A percentile compares a stretch with the other conserved stretches of the same genome.
phyloP scores from a whole-genome alignment of 2,888 invertebrate genomes.

The Ophion ventricosus region DNA sequence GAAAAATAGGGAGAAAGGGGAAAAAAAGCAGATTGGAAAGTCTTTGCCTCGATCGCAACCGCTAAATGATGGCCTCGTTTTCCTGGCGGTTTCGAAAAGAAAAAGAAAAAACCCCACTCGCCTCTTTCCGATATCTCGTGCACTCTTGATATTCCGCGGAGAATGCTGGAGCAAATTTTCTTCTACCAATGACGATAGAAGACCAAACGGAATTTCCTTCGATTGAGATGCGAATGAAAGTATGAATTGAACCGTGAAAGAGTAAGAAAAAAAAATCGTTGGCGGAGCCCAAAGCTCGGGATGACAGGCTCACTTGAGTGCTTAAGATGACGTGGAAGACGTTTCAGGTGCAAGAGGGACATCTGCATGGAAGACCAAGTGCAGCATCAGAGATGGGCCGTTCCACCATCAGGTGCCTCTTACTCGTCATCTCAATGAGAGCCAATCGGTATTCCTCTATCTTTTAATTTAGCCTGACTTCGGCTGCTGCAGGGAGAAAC shows the following conservation, averaged over 20 bases:
- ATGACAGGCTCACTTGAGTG: neutral
- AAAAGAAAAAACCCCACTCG: neutral
- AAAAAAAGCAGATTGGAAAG: slow-evolving; percentile 18
- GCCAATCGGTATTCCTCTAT: neutral
- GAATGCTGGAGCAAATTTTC: neutral
- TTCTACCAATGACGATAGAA: neutral
- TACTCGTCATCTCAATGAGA: no score
- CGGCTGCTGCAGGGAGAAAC: neutral
- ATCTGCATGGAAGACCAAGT: neutral
- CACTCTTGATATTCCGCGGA: neutral
- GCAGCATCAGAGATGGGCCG: neutral
- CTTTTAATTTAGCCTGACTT: neutral
- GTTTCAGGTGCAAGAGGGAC: neutral
- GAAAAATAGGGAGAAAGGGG: neutral
- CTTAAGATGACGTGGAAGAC: neutral
- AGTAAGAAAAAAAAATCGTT: neutral
- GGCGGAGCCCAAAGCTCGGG: neutral
- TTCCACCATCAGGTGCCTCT: neutral
- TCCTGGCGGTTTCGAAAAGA: neutral
- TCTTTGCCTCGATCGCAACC: slow-evolving; percentile 14
- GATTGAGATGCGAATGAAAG: neutral
- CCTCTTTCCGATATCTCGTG: neutral
- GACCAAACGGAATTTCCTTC: neutral
- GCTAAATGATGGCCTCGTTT: slow-evolving; percentile 15
- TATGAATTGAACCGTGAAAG: neutral